A percentile compares a stretch with the other conserved stretches of the same genome.
Evolutionary conservation across 1,140 invertebrate species (phyloP).

Genomic region (Polyergus mexicanus): DNA sequence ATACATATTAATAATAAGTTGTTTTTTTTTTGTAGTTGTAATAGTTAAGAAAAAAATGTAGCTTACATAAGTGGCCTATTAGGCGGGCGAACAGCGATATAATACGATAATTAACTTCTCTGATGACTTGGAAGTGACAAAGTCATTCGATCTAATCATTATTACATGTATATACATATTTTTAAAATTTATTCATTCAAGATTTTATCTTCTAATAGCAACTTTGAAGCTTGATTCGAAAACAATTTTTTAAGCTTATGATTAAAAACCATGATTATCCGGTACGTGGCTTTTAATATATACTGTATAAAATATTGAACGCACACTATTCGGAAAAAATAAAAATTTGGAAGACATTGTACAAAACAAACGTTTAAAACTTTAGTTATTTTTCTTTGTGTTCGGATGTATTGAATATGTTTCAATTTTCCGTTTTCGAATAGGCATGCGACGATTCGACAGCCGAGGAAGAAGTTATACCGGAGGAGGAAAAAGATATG

Average conservation of each 20-base stretch:
- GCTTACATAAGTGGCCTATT: too few species aligned
- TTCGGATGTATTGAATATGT: neutral
- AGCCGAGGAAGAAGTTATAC: conserved; percentile 76
- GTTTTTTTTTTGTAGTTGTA: too few species aligned
- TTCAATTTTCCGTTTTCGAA: neutral
- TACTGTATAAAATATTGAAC: neutral
- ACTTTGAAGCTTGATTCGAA: neutral
- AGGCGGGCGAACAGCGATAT: too few species aligned
- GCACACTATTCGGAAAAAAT: neutral
- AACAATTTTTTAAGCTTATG: neutral
- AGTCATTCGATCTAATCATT: neutral
- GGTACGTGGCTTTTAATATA: neutral
- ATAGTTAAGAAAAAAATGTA: too few species aligned
- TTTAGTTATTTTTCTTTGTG: neutral
- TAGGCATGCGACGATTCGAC: conserved; percentile 74
- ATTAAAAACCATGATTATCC: neutral
- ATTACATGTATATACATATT: too few species aligned
- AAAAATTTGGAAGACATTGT: neutral
- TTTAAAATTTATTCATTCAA: too few species aligned
- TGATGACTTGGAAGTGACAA: neutral
- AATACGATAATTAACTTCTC: too few species aligned
- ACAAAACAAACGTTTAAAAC: neutral
- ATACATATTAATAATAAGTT: too few species aligned
- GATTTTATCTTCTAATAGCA: neutral
- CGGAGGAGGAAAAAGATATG: conserved; percentile 83